A percentile compares a stretch with the other conserved stretches of the same genome.
Evolutionary conservation across 2,113 vertebrate species (phyloP).

Genomic region (Campylomormyrus numenius): DNA sequence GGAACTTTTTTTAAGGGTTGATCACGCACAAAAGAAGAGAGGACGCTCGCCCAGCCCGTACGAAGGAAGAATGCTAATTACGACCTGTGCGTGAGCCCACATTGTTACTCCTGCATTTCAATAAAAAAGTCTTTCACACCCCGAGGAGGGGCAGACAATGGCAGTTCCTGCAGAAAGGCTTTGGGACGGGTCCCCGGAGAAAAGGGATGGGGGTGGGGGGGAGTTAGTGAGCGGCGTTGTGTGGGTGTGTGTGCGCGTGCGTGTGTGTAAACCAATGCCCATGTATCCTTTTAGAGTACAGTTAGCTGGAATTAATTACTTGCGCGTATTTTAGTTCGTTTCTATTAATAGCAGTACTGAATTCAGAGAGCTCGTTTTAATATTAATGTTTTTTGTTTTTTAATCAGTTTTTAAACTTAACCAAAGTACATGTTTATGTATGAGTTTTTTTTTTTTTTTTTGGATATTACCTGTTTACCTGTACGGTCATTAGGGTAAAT

Average conservation of each 20-base stretch:
- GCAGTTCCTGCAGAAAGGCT: conserved; percentile 39
- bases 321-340: not conserved
- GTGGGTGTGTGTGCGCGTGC: not conserved
- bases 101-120: conserved; percentile 45
- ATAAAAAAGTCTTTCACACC: conserved; percentile 59
- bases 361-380: not conserved
- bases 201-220: conserved; percentile 18
- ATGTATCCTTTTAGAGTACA: not conserved
- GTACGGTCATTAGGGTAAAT: not conserved
- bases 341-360: not conserved
- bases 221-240: conserved; percentile 14
- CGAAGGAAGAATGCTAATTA: conserved; percentile 68
- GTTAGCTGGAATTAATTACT: not conserved
- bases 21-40: conserved; percentile 39
- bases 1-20: conserved; percentile 20
- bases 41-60: conserved; percentile 50
- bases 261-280: not conserved
- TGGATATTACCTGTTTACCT: not conserved
- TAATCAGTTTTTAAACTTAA: not conserved
- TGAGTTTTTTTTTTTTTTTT: not conserved
- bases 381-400: not conserved
- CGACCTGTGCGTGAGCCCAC: conserved; percentile 48
- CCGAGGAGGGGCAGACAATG: conserved; percentile 55
- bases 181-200: conserved; percentile 43
- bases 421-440: not conserved